Evolutionary conservation across 2,888 invertebrate genomes (phyloP).

Genomic region (Eilema griseolum): DNA sequence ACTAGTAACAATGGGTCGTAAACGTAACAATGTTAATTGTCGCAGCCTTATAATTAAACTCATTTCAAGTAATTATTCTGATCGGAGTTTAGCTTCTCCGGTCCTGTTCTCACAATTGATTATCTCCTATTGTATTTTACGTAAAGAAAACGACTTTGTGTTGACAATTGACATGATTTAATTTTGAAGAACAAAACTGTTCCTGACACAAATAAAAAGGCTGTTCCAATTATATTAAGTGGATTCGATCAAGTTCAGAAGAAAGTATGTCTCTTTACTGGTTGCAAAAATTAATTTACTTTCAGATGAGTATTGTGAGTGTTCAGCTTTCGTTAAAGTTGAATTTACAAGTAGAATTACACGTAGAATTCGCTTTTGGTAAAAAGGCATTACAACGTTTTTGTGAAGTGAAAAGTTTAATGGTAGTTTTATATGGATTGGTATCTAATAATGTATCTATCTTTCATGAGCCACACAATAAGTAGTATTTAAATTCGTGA

Average conservation of each 20-base stretch:
- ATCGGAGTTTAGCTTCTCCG: constrained; percentile 28
- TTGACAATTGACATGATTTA: constrained; percentile 6
- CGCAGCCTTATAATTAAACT: constrained; percentile 48
- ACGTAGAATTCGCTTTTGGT: background rate
- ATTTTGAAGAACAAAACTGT: background rate
- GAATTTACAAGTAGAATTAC: background rate
- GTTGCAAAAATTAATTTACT: constrained; percentile 11
- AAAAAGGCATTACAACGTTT: no score
- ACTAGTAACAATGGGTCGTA: constrained; percentile 44
- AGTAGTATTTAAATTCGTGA: no score
- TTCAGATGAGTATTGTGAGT: background rate
- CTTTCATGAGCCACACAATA: no score
- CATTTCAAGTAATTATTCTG: constrained; percentile 45
- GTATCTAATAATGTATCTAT: no score
- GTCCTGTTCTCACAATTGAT: constrained; percentile 31
- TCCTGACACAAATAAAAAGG: background rate
- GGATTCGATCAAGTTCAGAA: background rate
- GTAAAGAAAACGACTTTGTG: constrained; percentile 24
- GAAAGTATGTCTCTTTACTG: background rate
- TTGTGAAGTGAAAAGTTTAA: no score
- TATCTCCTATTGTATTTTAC: constrained; percentile 34
- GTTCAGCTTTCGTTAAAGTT: constrained; percentile 4
- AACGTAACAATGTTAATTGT: constrained; percentile 50
- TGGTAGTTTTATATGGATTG: no score
- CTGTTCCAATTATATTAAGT: background rate